A percentile compares a stretch with the other conserved stretches of the same genome.
Evolutionary conservation across 2,888 invertebrate genomes (phyloP).

Genomic region (Pecten maximus): DNA sequence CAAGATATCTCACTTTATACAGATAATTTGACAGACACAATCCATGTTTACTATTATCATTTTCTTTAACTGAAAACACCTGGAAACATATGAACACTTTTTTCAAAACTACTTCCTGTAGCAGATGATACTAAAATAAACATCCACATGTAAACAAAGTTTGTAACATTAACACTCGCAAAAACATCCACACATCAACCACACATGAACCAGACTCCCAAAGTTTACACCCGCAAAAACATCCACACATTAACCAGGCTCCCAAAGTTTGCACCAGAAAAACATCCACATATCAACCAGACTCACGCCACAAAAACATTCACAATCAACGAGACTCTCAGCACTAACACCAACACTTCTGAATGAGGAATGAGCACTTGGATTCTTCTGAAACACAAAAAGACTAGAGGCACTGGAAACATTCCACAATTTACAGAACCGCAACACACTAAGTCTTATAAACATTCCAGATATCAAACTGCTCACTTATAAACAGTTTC

Average conservation of each 20-base stretch:
- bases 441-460: neutral
- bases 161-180: too few species aligned
- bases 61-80: neutral
- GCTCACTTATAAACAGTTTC: too few species aligned
- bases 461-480: too few species aligned
- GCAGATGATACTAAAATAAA: neutral
- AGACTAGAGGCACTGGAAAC: conserved; percentile 27
- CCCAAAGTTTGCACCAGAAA: too few species aligned
- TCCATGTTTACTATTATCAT: neutral
- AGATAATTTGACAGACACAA: too few species aligned
- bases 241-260: neutral
- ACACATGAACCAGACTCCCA: too few species aligned
- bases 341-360: neutral
- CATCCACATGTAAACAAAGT: too few species aligned
- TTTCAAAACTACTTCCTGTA: neutral
- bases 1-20: too few species aligned
- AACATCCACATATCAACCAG: too few species aligned
- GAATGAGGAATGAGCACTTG: neutral
- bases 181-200: neutral
- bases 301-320: too few species aligned
- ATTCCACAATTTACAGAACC: neutral
- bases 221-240: neutral
- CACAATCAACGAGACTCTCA: neutral
- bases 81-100: too few species aligned
- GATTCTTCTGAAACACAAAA: neutral